Evolutionary conservation across 2,888 invertebrate species (phyloP), one percentile per base, ranked within the genome.

Genomic region (Athalia circularis): DNA sequence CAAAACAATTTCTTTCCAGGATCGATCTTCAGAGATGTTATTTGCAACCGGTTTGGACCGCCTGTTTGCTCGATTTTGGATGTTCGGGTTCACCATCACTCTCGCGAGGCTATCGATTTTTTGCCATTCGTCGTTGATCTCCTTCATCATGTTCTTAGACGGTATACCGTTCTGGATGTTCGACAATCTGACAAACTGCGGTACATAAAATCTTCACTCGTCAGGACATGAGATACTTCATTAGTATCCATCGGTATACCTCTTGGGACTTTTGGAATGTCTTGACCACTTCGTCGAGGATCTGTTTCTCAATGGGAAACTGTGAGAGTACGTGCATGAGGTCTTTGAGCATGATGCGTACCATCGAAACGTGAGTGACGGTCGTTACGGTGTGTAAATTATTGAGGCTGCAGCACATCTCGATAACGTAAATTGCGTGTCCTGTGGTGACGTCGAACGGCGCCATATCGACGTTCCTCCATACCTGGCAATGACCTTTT

Each of bases 401-500:
- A 13, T 59, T 72, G 13, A 72, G 13, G 52, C 29, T n/a, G 59
- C 47, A 72, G 43, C 52, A 59, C 72, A 72, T 72, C 59, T 72
- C 72, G 11, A 72, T 43, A 50, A 45, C 72, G 6, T 72, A 72
- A 57, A 72, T 7, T 5, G 43, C 72, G 13, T 45, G 43, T 13
- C 59, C 72, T 13, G 45, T 47, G 45, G 13, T 47, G n/a, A 72
- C 3, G 8, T 72, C 52, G 4, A 59, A 47, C 59, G 72, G 72
- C 0, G 45, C 8, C 72, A 45, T 59, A 6, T 45, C 72, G 13
- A 57, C 47, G 47, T 72, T 57, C 9, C 47, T 72, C 72, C 57
- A 59, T 13, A 72, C 83, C 80, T 84, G 83, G 57, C 84, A 85
- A 75, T 80, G 84, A n/a, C 85, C 85, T 54, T 80, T 80, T 62